phyloP scores from a whole-genome alignment of 2,797 vertebrate species.

The Sebastes diaconus region DNA sequence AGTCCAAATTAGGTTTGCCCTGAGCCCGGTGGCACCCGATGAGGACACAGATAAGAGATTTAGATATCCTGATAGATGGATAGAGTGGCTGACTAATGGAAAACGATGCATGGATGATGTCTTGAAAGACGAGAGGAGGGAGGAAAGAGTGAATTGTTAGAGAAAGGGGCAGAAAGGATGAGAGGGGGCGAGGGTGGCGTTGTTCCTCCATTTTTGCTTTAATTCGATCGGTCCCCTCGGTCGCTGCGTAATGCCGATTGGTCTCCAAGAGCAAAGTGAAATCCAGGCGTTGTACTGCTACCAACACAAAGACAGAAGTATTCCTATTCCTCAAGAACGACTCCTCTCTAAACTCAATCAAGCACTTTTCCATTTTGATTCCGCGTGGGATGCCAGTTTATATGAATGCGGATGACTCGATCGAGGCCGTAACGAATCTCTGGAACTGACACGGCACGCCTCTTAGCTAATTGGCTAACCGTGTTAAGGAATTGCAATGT shows the following conservation, averaged over 20 bases:
- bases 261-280: constrained; percentile 60
- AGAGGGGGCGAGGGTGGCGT: background rate
- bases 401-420: constrained; percentile 46
- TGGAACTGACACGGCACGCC: constrained; percentile 22
- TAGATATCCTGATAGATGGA: constrained; percentile 38
- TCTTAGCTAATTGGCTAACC: constrained; percentile 65
- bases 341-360: constrained; percentile 74
- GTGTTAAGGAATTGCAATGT: constrained; percentile 52
- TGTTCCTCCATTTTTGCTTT: constrained; percentile 5
- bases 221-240: constrained; percentile 55
- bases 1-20: constrained; percentile 51
- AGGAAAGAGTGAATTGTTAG: background rate
- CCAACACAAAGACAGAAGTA: constrained; percentile 48
- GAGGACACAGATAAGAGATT: constrained; percentile 42
- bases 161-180: background rate
- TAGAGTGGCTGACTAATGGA: constrained; percentile 55
- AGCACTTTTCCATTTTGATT: constrained; percentile 74
- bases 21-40: constrained; percentile 39
- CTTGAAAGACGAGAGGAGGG: constrained; percentile 43
- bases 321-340: constrained; percentile 49
- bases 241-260: constrained; percentile 35
- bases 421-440: constrained; percentile 66
- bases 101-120: constrained; percentile 40
- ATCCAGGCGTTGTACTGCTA: constrained; percentile 50
- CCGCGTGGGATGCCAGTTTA: constrained; percentile 33